phyloP scores from a whole-genome alignment of 2,113 vertebrate species.

The Heterochromis multidens region DNA sequence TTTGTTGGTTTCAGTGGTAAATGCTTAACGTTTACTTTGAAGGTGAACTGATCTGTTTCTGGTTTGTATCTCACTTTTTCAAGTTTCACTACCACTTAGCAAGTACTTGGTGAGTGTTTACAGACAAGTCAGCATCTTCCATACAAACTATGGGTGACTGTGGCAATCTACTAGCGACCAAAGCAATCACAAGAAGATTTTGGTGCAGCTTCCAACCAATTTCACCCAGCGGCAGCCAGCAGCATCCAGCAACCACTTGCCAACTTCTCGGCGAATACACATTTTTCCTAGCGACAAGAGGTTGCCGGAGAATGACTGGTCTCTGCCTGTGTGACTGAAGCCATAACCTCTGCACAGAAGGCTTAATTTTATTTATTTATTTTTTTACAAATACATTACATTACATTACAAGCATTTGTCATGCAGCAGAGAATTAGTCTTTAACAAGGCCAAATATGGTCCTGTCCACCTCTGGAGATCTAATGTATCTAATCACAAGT shows the following conservation, averaged over 20 bases:
- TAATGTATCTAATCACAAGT: background rate
- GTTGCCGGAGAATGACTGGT: no score
- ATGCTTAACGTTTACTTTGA: no score
- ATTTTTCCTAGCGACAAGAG: no score
- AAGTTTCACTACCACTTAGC: no score
- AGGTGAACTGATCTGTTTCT: no score
- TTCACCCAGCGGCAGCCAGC: no score
- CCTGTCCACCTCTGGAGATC: background rate
- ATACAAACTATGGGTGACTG: background rate
- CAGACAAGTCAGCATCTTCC: accelerated
- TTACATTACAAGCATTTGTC: background rate
- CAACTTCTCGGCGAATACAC: no score
- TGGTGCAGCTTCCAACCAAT: no score
- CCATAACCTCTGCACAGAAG: background rate
- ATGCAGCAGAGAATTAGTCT: background rate
- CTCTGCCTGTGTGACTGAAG: background rate
- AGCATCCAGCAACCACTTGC: no score
- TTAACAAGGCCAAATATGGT: background rate
- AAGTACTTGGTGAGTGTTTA: background rate
- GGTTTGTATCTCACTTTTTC: no score
- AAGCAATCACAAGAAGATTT: background rate
- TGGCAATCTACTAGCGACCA: background rate
- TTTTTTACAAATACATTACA: background rate
- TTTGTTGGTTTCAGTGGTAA: no score
- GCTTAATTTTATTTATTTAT: no score